phyloP scores from a whole-genome alignment of 2,113 vertebrate species.

The Electrona antarctica region DNA sequence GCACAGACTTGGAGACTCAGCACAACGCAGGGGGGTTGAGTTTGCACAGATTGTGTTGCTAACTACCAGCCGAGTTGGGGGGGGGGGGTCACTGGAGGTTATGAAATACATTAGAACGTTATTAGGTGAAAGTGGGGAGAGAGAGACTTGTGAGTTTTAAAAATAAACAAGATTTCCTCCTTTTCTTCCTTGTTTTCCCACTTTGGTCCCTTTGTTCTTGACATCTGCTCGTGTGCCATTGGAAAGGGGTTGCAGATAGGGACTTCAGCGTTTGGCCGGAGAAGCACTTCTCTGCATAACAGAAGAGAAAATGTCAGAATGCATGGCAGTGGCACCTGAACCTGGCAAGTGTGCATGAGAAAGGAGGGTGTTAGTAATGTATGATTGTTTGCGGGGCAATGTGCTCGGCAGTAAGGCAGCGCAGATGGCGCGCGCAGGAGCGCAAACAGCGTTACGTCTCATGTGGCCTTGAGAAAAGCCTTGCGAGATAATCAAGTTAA shows the following conservation, averaged over 20 bases:
- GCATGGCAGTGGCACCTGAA: no score
- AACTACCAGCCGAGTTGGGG: slow-evolving; percentile 54
- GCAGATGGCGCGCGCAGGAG: not conserved
- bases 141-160: slow-evolving; percentile 33
- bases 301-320: slow-evolving; percentile 30
- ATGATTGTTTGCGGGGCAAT: not conserved
- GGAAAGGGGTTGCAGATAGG: slow-evolving; percentile 44
- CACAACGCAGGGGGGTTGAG: slow-evolving; percentile 45
- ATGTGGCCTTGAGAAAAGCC: not conserved
- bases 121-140: slow-evolving; percentile 43
- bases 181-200: slow-evolving; percentile 54
- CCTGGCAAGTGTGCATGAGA: not conserved
- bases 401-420: not conserved
- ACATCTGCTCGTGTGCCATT: slow-evolving; percentile 48
- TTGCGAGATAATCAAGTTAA: not conserved
- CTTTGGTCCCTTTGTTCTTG: slow-evolving; percentile 44
- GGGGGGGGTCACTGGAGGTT: slow-evolving; percentile 36
- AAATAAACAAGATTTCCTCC: slow-evolving; percentile 41
- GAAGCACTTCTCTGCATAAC: slow-evolving; percentile 90
- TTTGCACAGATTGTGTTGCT: slow-evolving; percentile 71
- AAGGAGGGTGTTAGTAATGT: slow-evolving; percentile 11
- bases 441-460: no score
- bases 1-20: slow-evolving; percentile 31
- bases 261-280: slow-evolving; percentile 90
- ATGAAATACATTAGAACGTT: slow-evolving; percentile 66